Percentiles rank a stretch among this genome's conserved stretches.
Conservation (phyloP, 2,888 invertebrate species). For the Tenthredo livida region DNA sequence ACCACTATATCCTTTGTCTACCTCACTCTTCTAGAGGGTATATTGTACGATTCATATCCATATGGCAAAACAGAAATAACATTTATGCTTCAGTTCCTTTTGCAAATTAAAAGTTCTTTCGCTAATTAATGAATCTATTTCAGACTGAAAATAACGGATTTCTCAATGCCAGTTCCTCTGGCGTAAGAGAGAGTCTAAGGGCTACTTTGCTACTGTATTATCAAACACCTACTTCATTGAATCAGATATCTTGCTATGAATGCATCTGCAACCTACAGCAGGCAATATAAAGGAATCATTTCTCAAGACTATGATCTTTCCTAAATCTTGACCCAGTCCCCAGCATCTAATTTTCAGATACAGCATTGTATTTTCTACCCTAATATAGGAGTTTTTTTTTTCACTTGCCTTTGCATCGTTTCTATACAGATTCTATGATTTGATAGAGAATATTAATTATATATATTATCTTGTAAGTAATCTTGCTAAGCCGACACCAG, state of each 20-base stretch:
- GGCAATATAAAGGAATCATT: neutral
- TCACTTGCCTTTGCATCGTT: neutral
- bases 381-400: neutral
- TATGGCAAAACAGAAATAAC: neutral
- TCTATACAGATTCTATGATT: neutral
- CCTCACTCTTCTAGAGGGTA: neutral
- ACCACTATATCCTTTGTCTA: neutral
- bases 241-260: neutral
- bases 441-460: neutral
- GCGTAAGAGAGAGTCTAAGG: neutral
- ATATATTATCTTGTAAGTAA: conserved; percentile 5
- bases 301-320: neutral
- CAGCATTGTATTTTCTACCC: neutral
- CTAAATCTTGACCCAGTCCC: neutral
- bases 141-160: conserved; percentile 68
- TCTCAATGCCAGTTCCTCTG: conserved; percentile 56
- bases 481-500: neutral
- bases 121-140: conserved; percentile 48
- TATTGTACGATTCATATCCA: neutral
- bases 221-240: neutral
- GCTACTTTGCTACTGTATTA: conserved; percentile 14
- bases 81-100: neutral
- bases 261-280: conserved; percentile 20
- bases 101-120: neutral
- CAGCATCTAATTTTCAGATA: neutral